Evolutionary conservation across 1,140 invertebrate genomes (phyloP).

Genomic region (Acromyrmex charruanus): DNA sequence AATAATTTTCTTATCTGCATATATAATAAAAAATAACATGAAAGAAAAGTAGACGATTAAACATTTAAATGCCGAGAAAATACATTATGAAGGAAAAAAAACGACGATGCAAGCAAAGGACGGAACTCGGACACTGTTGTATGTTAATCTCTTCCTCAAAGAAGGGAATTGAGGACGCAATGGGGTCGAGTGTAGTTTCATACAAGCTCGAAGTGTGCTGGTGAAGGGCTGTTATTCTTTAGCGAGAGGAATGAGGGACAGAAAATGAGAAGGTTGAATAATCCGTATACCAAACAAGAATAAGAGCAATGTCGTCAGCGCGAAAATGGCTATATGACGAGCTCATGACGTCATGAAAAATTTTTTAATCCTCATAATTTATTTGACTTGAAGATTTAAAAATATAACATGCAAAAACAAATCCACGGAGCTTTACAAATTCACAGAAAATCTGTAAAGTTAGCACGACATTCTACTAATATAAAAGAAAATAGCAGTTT

Average conservation of each 20-base stretch:
- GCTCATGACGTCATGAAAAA: conserved; percentile 9
- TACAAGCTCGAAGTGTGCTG: conserved; percentile 62
- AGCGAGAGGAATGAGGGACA: conserved; percentile 44
- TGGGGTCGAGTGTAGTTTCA: conserved; percentile 72
- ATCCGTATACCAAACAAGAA: conserved; percentile 12
- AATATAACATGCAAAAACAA: not conserved
- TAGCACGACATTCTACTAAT: no score
- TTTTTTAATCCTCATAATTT: conserved; percentile 1
- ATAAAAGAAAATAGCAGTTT: no score
- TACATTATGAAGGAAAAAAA: not conserved
- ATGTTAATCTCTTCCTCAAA: conserved; percentile 70
- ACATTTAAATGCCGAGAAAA: not conserved
- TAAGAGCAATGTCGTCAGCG: conserved; percentile 26
- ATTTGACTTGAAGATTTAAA: not conserved
- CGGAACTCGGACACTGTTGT: not conserved
- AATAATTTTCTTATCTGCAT: not conserved
- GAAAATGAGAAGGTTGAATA: conserved; percentile 50
- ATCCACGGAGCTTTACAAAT: no score
- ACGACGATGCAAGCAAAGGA: not conserved
- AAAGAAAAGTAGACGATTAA: not conserved
- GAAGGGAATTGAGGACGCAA: conserved; percentile 60
- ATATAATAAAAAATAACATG: not conserved
- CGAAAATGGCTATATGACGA: not conserved
- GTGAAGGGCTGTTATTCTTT: conserved; percentile 69
- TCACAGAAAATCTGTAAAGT: no score